Percentiles rank a stretch among this genome's conserved stretches.
Conservation (phyloP, 1,140 invertebrate species). For the Saxidomus purpurata region DNA sequence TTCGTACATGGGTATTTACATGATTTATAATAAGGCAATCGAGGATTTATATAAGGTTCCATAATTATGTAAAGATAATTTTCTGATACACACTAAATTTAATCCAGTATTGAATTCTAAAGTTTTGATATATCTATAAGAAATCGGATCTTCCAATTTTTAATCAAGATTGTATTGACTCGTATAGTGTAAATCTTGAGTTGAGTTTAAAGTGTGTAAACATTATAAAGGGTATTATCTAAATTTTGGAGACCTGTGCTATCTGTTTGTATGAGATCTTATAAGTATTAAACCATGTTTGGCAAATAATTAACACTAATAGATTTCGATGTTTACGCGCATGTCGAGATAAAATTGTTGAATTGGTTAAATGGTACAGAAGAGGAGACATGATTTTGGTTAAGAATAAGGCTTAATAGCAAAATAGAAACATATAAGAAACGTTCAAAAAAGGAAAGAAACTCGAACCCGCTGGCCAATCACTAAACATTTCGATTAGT, state of each 20-base stretch:
- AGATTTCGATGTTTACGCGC: not conserved
- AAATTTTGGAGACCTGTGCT: slow-evolving; percentile 4
- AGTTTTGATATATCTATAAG: not conserved
- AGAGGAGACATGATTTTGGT: no score
- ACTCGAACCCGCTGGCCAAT: no score
- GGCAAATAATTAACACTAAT: slow-evolving; percentile 39
- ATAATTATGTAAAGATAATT: slow-evolving; percentile 35
- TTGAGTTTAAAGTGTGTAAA: slow-evolving; percentile 14
- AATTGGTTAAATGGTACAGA: not conserved
- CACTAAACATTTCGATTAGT: no score
- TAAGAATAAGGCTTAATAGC: no score
- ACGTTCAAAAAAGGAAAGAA: no score
- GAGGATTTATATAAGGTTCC: slow-evolving; percentile 9
- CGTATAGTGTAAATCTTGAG: not conserved
- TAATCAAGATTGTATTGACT: not conserved
- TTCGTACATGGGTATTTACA: not conserved
- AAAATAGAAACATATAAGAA: no score
- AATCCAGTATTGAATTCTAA: slow-evolving; percentile 20
- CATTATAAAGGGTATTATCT: slow-evolving; percentile 4
- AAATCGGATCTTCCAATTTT: slow-evolving; percentile 5
- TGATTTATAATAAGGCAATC: not conserved
- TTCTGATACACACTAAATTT: slow-evolving; percentile 4
- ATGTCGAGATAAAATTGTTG: not conserved
- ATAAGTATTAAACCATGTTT: slow-evolving; percentile 25
- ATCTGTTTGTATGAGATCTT: slow-evolving; percentile 2